These are phyloP conservation scores for Lydus trimaculatus DNA, from an alignment of 2,888 invertebrate genomes.

Conservation along the genomic window DNA sequence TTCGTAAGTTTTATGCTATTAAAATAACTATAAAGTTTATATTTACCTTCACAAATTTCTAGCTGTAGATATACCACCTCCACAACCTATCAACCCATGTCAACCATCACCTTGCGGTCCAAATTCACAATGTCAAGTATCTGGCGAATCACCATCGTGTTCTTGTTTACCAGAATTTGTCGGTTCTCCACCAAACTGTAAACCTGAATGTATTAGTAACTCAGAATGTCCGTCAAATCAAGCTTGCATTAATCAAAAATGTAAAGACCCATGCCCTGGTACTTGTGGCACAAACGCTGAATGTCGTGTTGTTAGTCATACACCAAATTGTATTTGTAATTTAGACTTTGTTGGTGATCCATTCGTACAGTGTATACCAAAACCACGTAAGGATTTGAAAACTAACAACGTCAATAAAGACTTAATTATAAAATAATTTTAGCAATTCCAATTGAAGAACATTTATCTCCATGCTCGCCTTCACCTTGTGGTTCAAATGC, in stretches of 20 bases:
- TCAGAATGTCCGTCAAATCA: constrained; percentile 74
- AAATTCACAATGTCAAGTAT: constrained; percentile 63
- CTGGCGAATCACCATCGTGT: constrained; percentile 62
- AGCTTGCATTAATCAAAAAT: constrained; percentile 78
- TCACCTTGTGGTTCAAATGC: constrained; percentile 75
- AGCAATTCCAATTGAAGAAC: constrained; percentile 40
- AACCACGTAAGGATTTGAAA: constrained; percentile 38
- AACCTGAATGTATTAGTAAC: constrained; percentile 75
- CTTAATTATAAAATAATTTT: background rate
- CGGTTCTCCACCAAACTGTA: constrained; percentile 63
- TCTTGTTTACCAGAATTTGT: constrained; percentile 62
- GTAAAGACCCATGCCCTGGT: constrained; percentile 75
- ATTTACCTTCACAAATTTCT: background rate
- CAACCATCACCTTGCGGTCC: constrained; percentile 63
- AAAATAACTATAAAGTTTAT: background rate
- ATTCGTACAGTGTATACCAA: constrained; percentile 65
- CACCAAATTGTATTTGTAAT: constrained; percentile 76
- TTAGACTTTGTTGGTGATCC: constrained; percentile 71
- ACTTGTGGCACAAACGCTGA: constrained; percentile 77
- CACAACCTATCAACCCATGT: constrained; percentile 58
- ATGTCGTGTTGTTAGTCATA: constrained; percentile 78
- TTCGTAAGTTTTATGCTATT: constrained; percentile 45
- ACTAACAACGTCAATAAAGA: background rate
- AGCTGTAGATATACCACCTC: background rate
- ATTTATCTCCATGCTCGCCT: constrained; percentile 54